A percentile compares a stretch with the other conserved stretches of the same genome.
These are phyloP conservation scores for Lycaon pictus DNA, from an alignment of 2,113 vertebrate genomes.

Conservation along the genomic window DNA sequence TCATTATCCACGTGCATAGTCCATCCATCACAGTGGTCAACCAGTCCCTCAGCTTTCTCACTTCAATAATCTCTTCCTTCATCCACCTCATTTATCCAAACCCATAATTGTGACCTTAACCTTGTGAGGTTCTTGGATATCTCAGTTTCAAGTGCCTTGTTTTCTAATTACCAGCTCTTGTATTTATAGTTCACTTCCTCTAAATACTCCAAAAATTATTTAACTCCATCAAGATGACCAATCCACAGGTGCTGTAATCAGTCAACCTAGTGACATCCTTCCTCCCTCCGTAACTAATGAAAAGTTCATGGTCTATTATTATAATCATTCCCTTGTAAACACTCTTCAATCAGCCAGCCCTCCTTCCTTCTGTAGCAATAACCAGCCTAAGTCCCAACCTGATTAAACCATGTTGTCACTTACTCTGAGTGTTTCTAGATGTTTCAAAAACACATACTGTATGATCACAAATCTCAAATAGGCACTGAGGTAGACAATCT, in stretches of 20 bases:
- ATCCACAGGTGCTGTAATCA: neutral
- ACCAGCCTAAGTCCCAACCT: neutral
- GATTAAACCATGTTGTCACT: neutral
- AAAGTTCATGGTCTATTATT: neutral
- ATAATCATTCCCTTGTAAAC: neutral
- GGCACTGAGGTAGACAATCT: neutral
- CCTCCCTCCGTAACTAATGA: neutral
- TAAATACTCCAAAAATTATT: neutral
- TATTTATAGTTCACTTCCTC: neutral
- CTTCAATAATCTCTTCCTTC: neutral
- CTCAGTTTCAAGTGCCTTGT: neutral
- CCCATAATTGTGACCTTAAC: neutral
- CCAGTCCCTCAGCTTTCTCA: neutral
- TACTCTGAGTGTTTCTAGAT: neutral
- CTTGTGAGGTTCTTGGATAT: neutral
- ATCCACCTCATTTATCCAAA: neutral
- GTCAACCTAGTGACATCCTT: neutral
- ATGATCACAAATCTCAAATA: conserved; percentile 19
- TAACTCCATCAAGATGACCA: neutral
- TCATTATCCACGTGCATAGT: neutral
- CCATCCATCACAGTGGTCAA: neutral
- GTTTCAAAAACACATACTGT: neutral
- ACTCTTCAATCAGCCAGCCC: neutral
- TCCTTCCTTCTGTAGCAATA: neutral
- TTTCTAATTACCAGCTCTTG: neutral